A percentile compares a stretch with the other conserved stretches of the same genome.
phyloP scores from a whole-genome alignment of 2,888 invertebrate species.

The Parnassius orleans region DNA sequence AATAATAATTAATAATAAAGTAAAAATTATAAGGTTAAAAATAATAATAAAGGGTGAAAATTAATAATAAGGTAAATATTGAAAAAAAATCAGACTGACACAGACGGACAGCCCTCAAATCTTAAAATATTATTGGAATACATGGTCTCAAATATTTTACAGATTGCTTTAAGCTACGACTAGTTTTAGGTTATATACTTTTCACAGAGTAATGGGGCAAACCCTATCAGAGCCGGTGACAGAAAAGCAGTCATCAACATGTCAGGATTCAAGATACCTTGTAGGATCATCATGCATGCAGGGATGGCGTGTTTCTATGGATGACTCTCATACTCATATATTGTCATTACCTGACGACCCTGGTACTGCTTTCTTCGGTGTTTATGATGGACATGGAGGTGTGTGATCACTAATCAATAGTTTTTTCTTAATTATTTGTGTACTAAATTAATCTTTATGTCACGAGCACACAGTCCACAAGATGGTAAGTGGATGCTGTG shows the following conservation, averaged over 20 bases:
- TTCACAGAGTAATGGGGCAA: constrained; percentile 91
- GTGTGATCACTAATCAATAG: constrained; percentile 34
- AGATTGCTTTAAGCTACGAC: not conserved
- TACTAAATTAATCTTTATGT: not conserved
- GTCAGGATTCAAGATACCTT: constrained; percentile 84
- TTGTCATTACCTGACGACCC: constrained; percentile 96
- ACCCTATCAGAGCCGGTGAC: constrained; percentile 98
- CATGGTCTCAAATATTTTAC: too few species aligned
- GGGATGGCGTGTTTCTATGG: constrained; percentile 99
- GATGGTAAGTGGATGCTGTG: too few species aligned
- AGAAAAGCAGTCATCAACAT: constrained; percentile 90
- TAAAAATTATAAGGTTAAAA: too few species aligned
- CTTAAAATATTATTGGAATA: too few species aligned
- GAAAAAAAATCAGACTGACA: too few species aligned
- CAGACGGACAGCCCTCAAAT: too few species aligned
- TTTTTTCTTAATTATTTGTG: not conserved
- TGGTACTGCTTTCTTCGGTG: constrained; percentile 96
- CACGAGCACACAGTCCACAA: too few species aligned
- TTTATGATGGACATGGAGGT: constrained; percentile 98
- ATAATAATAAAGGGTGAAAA: too few species aligned
- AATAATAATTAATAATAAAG: too few species aligned
- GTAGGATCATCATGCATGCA: constrained; percentile 99
- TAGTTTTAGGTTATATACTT: not conserved
- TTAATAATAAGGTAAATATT: too few species aligned
- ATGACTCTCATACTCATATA: constrained; percentile 98